Percentiles rank a stretch among this genome's conserved stretches.
Conservation (phyloP, 2,113 vertebrate species). For the Rhombomys opimus region DNA sequence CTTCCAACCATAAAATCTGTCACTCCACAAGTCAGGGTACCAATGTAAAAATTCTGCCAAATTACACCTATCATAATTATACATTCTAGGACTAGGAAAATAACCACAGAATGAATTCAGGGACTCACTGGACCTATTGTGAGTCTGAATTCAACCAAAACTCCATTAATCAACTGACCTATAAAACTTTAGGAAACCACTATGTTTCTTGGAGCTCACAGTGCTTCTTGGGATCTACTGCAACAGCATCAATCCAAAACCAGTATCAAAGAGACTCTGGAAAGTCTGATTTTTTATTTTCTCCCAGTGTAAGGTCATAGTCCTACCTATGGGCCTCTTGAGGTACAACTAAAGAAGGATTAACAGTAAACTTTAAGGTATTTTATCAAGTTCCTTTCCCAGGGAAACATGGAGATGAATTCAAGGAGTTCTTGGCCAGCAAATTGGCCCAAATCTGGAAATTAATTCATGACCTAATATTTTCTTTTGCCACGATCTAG, state of each 20-base stretch:
- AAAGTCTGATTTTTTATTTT: background rate
- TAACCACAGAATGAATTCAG: too few relatives aligned
- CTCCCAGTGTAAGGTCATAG: background rate
- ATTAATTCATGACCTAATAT: too few relatives aligned
- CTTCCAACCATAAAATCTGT: too few relatives aligned
- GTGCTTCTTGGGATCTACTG: background rate
- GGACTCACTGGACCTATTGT: too few relatives aligned
- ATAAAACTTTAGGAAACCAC: too few relatives aligned
- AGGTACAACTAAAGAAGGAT: background rate
- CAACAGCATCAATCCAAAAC: too few relatives aligned
- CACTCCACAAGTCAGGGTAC: too few relatives aligned
- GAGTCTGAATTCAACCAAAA: background rate
- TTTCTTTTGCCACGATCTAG: background rate
- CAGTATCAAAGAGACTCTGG: too few relatives aligned
- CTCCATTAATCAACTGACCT: too few relatives aligned
- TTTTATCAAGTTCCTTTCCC: background rate
- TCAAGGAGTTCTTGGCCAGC: too few relatives aligned
- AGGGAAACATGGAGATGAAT: background rate
- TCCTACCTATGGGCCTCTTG: background rate
- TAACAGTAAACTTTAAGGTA: background rate
- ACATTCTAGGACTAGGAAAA: background rate
- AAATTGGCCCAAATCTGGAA: too few relatives aligned
- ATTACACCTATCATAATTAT: background rate
- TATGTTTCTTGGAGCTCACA: background rate
- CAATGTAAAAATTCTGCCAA: too few relatives aligned